Evolutionary conservation across 2,797 vertebrate species (phyloP).

Genomic region (Caiman crocodilus): DNA sequence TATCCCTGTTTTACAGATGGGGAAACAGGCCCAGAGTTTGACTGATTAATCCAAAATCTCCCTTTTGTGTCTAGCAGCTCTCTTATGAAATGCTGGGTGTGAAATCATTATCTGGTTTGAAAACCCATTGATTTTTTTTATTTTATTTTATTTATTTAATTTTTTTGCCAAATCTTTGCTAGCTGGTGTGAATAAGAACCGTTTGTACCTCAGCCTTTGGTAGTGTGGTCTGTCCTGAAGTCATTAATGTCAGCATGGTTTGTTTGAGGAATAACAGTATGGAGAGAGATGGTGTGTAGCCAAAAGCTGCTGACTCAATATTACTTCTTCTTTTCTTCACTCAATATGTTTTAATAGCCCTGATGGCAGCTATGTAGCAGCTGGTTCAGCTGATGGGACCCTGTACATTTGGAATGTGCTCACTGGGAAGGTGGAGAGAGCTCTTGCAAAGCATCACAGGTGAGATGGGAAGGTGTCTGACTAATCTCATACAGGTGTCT

Average conservation of each 20-base stretch:
- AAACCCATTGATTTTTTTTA: background rate
- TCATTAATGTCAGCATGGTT: background rate
- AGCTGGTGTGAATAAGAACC: background rate
- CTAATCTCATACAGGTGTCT: background rate
- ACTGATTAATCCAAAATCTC: background rate
- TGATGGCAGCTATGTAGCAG: conserved; percentile 91
- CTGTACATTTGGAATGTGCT: conserved; percentile 94
- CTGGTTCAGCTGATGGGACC: conserved; percentile 92
- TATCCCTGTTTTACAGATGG: background rate
- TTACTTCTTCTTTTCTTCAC: background rate
- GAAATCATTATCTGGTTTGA: background rate
- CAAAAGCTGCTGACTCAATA: background rate
- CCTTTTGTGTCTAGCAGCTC: background rate
- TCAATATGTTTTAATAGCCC: conserved; percentile 81
- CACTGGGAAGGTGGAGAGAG: conserved; percentile 91
- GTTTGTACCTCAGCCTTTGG: background rate
- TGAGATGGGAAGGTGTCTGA: conserved; percentile 59
- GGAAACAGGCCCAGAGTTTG: background rate
- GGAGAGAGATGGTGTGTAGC: background rate
- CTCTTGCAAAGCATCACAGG: conserved; percentile 92
- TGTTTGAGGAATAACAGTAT: background rate
- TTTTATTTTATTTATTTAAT: background rate
- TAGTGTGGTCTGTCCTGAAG: background rate
- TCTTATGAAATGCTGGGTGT: background rate
- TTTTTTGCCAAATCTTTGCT: background rate